Conservation (phyloP, 2,888 invertebrate species). For the Leistus spinibarbis region DNA sequence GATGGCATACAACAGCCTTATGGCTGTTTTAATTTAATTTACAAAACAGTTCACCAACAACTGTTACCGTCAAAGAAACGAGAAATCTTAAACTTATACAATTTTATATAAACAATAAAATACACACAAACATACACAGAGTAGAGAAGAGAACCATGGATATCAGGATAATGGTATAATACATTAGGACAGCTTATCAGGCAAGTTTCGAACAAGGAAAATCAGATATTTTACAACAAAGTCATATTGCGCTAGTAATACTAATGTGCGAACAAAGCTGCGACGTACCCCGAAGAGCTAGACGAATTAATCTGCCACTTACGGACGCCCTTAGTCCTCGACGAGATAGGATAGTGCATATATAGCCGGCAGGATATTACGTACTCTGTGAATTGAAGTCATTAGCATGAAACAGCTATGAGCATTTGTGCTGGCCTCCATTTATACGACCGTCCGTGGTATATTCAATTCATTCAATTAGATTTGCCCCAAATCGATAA, state of each 20-base stretch:
- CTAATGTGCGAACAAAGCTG: not conserved
- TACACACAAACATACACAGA: conserved; percentile 4
- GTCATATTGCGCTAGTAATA: not conserved
- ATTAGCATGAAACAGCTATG: not conserved
- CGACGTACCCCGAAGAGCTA: not conserved
- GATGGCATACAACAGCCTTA: conserved; percentile 10
- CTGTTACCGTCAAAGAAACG: conserved; percentile 23
- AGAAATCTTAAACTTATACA: too few species aligned
- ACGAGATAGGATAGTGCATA: not conserved
- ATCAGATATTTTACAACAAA: not conserved
- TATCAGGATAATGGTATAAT: too few species aligned
- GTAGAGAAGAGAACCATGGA: not conserved
- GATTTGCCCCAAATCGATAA: not conserved
- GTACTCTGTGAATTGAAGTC: not conserved
- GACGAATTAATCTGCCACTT: not conserved
- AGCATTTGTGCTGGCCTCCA: not conserved
- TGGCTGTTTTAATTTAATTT: conserved; percentile 22
- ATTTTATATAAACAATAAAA: not conserved
- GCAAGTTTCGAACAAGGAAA: too few species aligned
- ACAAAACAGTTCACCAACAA: conserved; percentile 30
- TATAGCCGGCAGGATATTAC: not conserved
- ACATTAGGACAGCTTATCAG: too few species aligned
- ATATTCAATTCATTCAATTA: not conserved
- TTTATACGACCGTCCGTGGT: not conserved
- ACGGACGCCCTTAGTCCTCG: not conserved